Evolutionary conservation across 2,113 vertebrate species (phyloP).

Genomic region (Notarius quadriscutis): DNA sequence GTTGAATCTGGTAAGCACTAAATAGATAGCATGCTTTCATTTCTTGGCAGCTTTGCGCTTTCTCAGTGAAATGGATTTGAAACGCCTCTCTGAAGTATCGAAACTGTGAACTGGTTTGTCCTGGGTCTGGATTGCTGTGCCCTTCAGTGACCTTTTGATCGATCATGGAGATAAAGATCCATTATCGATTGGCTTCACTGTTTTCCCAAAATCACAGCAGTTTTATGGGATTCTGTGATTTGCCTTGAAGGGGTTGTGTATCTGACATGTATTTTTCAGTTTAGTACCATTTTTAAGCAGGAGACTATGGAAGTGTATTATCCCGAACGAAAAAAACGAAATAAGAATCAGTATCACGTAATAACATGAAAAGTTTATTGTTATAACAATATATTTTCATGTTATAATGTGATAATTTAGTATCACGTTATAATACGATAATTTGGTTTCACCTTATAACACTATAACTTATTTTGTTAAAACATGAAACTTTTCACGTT

Average conservation of each 20-base stretch:
- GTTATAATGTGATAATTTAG: too few species aligned
- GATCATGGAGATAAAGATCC: not conserved
- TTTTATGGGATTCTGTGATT: not conserved
- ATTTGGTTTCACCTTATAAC: too few species aligned
- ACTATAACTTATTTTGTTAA: too few species aligned
- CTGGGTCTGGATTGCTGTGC: not conserved
- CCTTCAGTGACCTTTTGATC: slow-evolving; percentile 13
- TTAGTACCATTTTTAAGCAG: slow-evolving; percentile 13
- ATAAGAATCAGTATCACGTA: too few species aligned
- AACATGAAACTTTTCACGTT: too few species aligned
- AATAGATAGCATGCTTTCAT: slow-evolving; percentile 38
- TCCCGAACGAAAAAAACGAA: too few species aligned
- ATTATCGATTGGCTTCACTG: not conserved
- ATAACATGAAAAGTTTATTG: too few species aligned
- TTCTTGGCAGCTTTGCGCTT: slow-evolving; percentile 34
- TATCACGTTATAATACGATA: too few species aligned
- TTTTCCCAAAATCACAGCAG: not conserved
- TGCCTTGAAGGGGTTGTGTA: not conserved
- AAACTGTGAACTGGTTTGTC: not conserved
- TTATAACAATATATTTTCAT: too few species aligned
- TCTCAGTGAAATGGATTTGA: slow-evolving; percentile 4
- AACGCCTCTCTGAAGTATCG: not conserved
- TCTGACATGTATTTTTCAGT: not conserved
- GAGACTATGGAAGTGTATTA: too few species aligned
- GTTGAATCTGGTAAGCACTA: slow-evolving; percentile 56